A percentile compares a stretch with the other conserved stretches of the same genome.
Evolutionary conservation across 2,797 vertebrate species (phyloP).

Genomic region (Rhabdomys pumilio): DNA sequence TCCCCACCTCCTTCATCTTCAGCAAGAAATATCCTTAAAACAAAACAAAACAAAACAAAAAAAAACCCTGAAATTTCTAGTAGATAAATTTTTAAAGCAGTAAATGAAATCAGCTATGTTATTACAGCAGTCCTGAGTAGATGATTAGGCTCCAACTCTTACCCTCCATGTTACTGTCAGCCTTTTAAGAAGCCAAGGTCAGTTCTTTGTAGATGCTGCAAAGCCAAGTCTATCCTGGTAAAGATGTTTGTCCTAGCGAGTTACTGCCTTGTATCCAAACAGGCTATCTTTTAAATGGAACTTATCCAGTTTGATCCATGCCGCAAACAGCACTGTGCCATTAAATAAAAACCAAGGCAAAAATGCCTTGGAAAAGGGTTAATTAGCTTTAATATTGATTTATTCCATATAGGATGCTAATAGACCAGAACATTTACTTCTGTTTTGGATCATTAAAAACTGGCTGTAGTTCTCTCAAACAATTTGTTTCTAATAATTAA

Average conservation of each 20-base stretch:
- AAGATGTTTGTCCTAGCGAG: conserved; percentile 88
- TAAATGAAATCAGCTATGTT: background rate
- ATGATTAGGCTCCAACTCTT: conserved; percentile 37
- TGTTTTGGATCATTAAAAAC: conserved; percentile 90
- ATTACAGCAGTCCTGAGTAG: background rate
- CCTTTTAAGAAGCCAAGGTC: background rate
- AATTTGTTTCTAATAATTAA: conserved; percentile 90
- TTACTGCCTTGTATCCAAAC: conserved; percentile 93
- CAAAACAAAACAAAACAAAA: conserved; percentile 8
- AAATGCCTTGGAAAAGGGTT: conserved; percentile 98
- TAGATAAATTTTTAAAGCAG: conserved; percentile 62
- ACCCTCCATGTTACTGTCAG: background rate
- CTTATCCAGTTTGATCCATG: conserved; percentile 96
- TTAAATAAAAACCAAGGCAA: conserved; percentile 97
- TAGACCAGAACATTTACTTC: conserved; percentile 90
- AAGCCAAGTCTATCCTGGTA: conserved; percentile 78
- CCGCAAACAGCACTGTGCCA: conserved; percentile 95
- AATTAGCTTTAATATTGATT: conserved; percentile 99
- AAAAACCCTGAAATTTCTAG: background rate
- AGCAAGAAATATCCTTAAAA: conserved; percentile 25
- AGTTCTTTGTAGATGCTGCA: conserved; percentile 44
- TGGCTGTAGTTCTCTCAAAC: conserved; percentile 86
- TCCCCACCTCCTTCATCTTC: no score
- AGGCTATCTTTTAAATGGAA: conserved; percentile 96
- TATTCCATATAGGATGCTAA: conserved; percentile 95